Evolutionary conservation across 2,888 invertebrate species (phyloP), one percentile per base, ranked within the genome.

Genomic region (Lepeophtheirus nordmannii): DNA sequence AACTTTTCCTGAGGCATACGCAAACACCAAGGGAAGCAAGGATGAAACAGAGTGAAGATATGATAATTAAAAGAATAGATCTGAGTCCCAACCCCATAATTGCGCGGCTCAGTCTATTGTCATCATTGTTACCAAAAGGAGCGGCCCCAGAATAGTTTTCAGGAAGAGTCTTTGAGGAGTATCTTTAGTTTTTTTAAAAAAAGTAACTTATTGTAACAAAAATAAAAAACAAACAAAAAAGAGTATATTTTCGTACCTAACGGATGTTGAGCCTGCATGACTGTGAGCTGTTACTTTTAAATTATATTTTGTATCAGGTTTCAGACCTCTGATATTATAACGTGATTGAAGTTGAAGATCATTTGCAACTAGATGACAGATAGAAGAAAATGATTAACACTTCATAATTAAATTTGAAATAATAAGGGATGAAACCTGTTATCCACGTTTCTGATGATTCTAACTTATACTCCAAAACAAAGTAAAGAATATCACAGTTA

Each of bases 401-500:
- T 69, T 68, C 68, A 68, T 64, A 1, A 41, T 30, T 30, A n/a
- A 30, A 11, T 2, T 3, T 37, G 1, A 10, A 2, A 38, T 3
- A 14, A n/a, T 11, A 38, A 11, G 37, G 10, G 60, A 39, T n/a
- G 8, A 20, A n/a, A 20, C 53, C 17, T 53, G 53, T 17, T 5
- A 17, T 30, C 30, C 30, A 30, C 30, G 30, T 30, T 30, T 30
- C 30, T 30, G 38, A 58, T 22, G 40, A 60, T 41, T 38, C 30
- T 40, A 23, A 30, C n/a, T 67, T 64, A 73, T 88, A 89, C 73
- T 89, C 89, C 56, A 90, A 83, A 70, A 86, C 85, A 73, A 88
- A 90, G 76, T 87, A 86, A 10, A 87, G 80, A 69, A 90, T 88
- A 2, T 88, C 88, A 73, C 89, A 90, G 23, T 89, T 89, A 1